Evolutionary conservation across 1,140 invertebrate species (phyloP).

Genomic region (Archegozetes longisetosus): DNA sequence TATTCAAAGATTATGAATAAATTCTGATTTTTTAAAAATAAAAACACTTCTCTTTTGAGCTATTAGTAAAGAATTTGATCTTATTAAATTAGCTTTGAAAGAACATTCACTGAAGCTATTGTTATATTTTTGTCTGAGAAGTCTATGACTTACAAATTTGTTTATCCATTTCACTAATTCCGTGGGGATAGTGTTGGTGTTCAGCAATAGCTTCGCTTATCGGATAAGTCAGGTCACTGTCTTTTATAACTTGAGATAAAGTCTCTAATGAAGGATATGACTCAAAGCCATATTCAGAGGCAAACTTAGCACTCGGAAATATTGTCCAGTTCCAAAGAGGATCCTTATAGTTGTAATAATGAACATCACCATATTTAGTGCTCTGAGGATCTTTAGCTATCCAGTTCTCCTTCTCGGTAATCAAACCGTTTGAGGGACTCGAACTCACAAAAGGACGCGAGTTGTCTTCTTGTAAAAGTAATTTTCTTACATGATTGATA

Average conservation of each 20-base stretch:
- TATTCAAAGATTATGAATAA: too few species aligned
- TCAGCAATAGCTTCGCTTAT: conserved; percentile 39
- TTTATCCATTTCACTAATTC: too few species aligned
- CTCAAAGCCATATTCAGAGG: conserved; percentile 92
- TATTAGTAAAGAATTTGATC: too few species aligned
- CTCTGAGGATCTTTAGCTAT: conserved; percentile 58
- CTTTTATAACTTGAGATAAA: conserved; percentile 37
- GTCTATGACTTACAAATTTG: too few species aligned
- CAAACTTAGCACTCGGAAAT: too few species aligned
- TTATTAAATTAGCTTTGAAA: too few species aligned
- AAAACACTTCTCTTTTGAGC: too few species aligned
- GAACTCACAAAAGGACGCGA: conserved; percentile 56
- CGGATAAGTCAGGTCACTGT: too few species aligned
- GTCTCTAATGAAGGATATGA: conserved; percentile 55
- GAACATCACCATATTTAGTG: conserved; percentile 58
- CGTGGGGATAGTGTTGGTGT: neutral
- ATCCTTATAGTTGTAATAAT: conserved; percentile 19
- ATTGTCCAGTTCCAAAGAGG: neutral
- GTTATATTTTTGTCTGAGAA: too few species aligned
- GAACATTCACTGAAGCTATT: too few species aligned
- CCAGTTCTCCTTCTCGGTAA: conserved; percentile 55
- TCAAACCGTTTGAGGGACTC: conserved; percentile 76
- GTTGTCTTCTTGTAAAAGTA: conserved; percentile 42
- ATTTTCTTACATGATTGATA: conserved; percentile 51
- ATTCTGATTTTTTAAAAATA: too few species aligned